Evolutionary conservation across 2,797 vertebrate genomes (phyloP), one percentile per base, ranked within the genome.

Genomic region (Ciconia nigra): DNA sequence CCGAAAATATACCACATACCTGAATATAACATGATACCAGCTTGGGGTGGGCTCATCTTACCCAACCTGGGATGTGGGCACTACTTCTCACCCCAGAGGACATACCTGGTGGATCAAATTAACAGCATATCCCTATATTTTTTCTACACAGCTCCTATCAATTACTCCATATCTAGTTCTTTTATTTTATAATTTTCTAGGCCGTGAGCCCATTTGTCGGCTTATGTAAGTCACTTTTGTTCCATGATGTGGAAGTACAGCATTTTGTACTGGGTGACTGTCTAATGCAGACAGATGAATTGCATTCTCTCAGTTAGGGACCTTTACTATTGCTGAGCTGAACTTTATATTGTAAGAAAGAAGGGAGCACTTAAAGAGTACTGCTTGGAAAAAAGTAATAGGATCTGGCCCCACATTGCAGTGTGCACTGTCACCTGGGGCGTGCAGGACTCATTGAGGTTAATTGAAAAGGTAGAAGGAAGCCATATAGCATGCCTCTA

Each of bases 31-130:
- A 37, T 1, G 1, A 15, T 4, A 29, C 3, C 31, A 78, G 28
- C 11, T 51, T 42, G 41, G 4, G 9, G 7, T 26, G 7, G 22
- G 16, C 5, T 54, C 5, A 14, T 58, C 55, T 59, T 35, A 52
- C 9, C 61, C 0, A 1, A 3, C 12, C 15, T 47, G 54, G 24
- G 7, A 20, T 20, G 13, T 9, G 11, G 22, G 2, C 10, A 9
- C 11, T 59, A 31, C 15, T 51, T 10, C 25, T 78, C 28, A 55
- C 4, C 29, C 14, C 49, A 41, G 14, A 78, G 21, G 21, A 74
- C 5, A 11, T 4, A 62, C 1, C 4, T 46, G 15, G 22, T 13
- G 20, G 46, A 52, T 37, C 15, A 74, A 65, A 88, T 12, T 20
- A 25, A 57, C 5, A 52, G 5, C 15, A 39, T 29, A 42, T 31